These are phyloP conservation scores for Epinotia bilunana DNA, from an alignment of 2,888 invertebrate species.

Conservation along the genomic window DNA sequence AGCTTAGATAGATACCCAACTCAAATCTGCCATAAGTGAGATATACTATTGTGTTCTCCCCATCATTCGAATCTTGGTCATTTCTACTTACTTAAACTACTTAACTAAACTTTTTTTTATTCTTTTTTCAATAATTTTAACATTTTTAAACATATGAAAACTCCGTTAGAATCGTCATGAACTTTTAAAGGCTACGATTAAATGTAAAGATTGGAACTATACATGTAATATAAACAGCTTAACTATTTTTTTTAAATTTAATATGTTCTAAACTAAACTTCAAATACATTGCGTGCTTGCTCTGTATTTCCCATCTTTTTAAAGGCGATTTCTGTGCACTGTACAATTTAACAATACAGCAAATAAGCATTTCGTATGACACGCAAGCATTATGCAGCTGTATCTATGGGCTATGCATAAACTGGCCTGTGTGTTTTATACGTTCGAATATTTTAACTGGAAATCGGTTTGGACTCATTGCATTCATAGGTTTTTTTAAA, in stretches of 20 bases:
- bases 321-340: constrained; percentile 52
- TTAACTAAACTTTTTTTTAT: too few species aligned
- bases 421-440: constrained; percentile 39
- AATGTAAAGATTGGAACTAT: too few species aligned
- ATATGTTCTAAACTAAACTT: not conserved
- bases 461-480: constrained; percentile 26
- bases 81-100: too few species aligned
- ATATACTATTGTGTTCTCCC: too few species aligned
- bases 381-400: constrained; percentile 64
- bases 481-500: not conserved
- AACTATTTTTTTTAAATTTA: too few species aligned
- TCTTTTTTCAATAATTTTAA: too few species aligned
- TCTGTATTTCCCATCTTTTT: constrained; percentile 15
- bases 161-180: not conserved
- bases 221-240: too few species aligned
- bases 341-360: constrained; percentile 64
- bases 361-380: constrained; percentile 68
- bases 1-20: too few species aligned
- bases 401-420: constrained; percentile 47
- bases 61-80: too few species aligned
- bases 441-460: constrained; percentile 19
- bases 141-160: too few species aligned
- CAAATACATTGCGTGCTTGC: constrained; percentile 12
- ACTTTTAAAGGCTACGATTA: not conserved
- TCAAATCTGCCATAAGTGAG: too few species aligned